Base-by-base conservation (phyloP, 1,140 invertebrate species). In the Aphaenogaster floridana region DNA sequence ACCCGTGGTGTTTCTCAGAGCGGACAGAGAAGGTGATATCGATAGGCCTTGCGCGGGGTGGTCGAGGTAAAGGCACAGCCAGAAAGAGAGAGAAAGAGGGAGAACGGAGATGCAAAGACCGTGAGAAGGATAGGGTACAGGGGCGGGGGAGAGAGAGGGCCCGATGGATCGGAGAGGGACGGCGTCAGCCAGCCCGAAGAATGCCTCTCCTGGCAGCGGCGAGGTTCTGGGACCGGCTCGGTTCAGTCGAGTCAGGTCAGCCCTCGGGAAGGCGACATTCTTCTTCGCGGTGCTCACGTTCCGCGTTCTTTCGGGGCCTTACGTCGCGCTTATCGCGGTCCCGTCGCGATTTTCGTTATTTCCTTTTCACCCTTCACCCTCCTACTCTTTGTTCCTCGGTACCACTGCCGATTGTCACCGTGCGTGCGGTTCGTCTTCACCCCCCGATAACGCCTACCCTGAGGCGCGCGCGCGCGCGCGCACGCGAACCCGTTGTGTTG, bases 161-260 rank as follows among this genome's bases (percentile, higher is more conserved):
- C 91, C 93, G 93, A 94, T 93, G 92, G 87, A 94, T 95, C 90
- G 91, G 94, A 95, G 94, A 94, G 92, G 93, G 95, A 95, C 91
- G 91, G 91, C 93, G 90, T 93, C 93, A 92, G 91, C 90, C 80
- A 88, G 92, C 77, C 93, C 92, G 91, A 95, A 95, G 95, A 95
- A 95, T 95, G 94, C 92, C 90, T 92, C 92, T 92, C 88, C 84
- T 78, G 88, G 87, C 86, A 84, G 86, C 76, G 86, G 86, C 85
- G 76, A 88, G 86, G 90, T 85, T 89, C 91, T 92, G 93, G 90
- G 93, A 92, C 93, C 93, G 92, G 90, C 85, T 91, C 90, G 90
- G 89, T 92, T 93, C 93, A 95, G 95, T 95, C 93, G 93, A 94
- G 93, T 94, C 93, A 94, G 94, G 94, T 94, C 94, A 93, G 92